phyloP scores from a whole-genome alignment of 2,113 vertebrate genomes.

The Pygoscelis adeliae region DNA sequence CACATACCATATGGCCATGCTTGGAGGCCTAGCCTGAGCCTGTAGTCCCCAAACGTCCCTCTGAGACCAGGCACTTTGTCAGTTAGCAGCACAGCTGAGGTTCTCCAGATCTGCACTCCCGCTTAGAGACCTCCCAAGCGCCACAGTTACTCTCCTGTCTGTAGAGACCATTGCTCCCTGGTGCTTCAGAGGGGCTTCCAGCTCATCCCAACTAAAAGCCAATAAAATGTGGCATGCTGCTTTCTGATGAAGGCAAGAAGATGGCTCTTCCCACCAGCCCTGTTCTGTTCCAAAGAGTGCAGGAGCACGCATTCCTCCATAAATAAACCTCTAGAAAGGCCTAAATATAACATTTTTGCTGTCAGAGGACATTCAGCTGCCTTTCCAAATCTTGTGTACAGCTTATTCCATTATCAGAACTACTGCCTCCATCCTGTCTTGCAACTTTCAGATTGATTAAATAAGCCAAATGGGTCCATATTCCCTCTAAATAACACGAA shows the following conservation, averaged over 20 bases:
- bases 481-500: neutral
- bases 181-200: neutral
- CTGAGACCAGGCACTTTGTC: neutral
- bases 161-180: neutral
- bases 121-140: neutral
- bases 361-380: neutral
- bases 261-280: neutral
- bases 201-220: neutral
- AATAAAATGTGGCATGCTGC: fast-evolving
- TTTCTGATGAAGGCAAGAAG: neutral
- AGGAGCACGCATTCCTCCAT: neutral
- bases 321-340: neutral
- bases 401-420: neutral
- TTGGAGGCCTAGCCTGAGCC: neutral
- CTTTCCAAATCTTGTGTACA: neutral
- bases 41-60: neutral
- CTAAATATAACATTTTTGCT: neutral
- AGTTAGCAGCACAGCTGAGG: neutral
- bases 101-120: neutral
- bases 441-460: neutral
- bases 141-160: neutral
- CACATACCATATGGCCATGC: fast-evolving
- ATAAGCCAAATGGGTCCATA: neutral
- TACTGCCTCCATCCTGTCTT: neutral
- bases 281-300: neutral